These are phyloP conservation scores for Amia ocellicauda DNA, from an alignment of 2,113 vertebrate genomes.

Conservation along the genomic window DNA sequence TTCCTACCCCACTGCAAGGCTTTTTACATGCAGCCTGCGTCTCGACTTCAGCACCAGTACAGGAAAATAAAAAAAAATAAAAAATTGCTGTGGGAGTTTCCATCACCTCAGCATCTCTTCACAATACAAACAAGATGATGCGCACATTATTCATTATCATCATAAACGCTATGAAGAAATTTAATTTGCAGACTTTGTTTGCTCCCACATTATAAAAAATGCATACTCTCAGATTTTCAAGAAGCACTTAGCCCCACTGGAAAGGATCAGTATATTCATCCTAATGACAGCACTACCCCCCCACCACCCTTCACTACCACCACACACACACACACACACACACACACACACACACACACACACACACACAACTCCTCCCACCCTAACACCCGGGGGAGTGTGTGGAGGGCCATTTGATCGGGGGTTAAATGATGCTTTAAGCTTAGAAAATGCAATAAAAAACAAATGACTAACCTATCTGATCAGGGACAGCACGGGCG, in stretches of 20 bases:
- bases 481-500: no score
- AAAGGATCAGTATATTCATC: neutral
- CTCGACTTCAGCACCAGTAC: no score
- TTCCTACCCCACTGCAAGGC: no score
- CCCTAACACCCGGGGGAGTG: no score
- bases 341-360: no score
- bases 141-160: slow-evolving; percentile 6
- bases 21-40: no score
- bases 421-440: neutral
- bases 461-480: neutral
- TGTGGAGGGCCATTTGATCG: no score
- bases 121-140: neutral
- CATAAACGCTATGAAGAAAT: slow-evolving; percentile 16
- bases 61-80: no score
- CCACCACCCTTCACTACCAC: neutral
- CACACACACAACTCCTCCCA: no score
- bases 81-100: neutral
- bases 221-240: slow-evolving; percentile 16
- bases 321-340: no score
- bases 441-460: neutral
- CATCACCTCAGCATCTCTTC: neutral
- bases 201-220: neutral
- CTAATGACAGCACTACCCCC: neutral
- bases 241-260: slow-evolving; percentile 9
- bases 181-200: slow-evolving; percentile 13